Base-by-base conservation (phyloP, 2,797 vertebrate genomes). In the Chaetodon trifasciatus region DNA sequence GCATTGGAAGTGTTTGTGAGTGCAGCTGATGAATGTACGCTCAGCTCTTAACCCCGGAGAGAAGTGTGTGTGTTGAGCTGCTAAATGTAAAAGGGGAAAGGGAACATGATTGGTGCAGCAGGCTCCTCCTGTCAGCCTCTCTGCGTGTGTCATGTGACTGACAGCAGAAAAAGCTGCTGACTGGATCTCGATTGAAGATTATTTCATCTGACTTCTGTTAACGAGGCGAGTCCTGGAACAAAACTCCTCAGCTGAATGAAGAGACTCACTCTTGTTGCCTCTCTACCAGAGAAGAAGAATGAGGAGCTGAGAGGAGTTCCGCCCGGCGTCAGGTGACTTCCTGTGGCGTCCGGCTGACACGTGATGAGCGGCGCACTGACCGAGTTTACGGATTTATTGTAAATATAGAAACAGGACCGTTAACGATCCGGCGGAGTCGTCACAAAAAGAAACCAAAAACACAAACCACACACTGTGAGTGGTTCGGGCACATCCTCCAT, bases 401-500 rank as follows among this genome's bases (percentile, higher is more conserved):
- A 90, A 78, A 91, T 88, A 85, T 81, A 78, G 74, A 70, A 81
- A 79, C 78, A 77, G 5, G 40, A 32, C 32, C 32, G 67, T 62
- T 55, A 3, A 55, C 76, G 70, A 77, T 66, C 53, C 67, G 42
- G 8, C 37, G 10, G 72, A 56, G 58, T 52, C 7, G n/a, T 87
- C 81, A 76, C 76, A 19, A 58, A 65, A 81, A 53, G 37, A 79
- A 86, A 89, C 81, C 86, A 87, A 87, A 90, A 53, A 57, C 50
- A 85, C 69, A 65, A 87, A 84, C 77, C 82, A 82, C 74, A 60
- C 87, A 90, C 87, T 93, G 90, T 91, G 88, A 91, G 55, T 70
- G 79, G 78, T 47, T 15, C 55, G 81, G 83, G 85, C 82, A 86
- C 75, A 68, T 79, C 37, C 57, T 76, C 77, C 81, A 82, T 81